phyloP scores from a whole-genome alignment of 2,113 vertebrate genomes.

The Platysteira castanea region DNA sequence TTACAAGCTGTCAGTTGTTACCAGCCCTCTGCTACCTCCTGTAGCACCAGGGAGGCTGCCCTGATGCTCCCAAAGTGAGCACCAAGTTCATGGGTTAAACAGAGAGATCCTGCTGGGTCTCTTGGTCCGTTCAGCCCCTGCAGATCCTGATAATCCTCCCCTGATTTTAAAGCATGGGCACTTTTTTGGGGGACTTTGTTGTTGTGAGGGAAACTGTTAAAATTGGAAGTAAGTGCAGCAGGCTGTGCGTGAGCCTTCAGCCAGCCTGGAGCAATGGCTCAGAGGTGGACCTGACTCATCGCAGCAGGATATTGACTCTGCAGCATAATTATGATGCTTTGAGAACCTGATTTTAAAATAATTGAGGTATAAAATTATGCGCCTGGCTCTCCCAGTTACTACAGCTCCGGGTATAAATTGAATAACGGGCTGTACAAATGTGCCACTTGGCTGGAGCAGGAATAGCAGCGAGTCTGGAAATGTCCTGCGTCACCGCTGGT shows the following conservation, averaged over 20 bases:
- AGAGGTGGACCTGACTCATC: conserved; percentile 46
- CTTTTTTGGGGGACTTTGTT: neutral
- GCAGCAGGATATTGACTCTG: conserved; percentile 51
- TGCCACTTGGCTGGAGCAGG: conserved; percentile 7
- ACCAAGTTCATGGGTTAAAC: neutral
- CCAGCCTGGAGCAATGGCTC: conserved; percentile 4
- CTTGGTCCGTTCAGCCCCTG: neutral
- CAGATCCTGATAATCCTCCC: neutral
- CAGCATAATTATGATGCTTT: conserved; percentile 31
- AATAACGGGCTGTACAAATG: neutral
- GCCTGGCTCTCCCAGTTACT: conserved; percentile 31
- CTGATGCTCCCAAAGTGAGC: neutral
- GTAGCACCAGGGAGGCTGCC: neutral
- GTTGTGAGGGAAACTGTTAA: neutral
- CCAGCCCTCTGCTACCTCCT: neutral
- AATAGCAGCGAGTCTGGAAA: neutral
- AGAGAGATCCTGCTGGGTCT: neutral
- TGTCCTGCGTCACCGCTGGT: neutral
- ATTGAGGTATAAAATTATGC: conserved; percentile 47
- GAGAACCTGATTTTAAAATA: conserved; percentile 55
- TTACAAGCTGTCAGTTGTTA: neutral
- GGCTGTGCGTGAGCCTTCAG: neutral
- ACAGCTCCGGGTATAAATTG: conserved; percentile 10
- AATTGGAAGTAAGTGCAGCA: neutral
- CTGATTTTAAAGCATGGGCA: neutral